Conservation (phyloP, 2,113 vertebrate species). For the Alouatta palliata region DNA sequence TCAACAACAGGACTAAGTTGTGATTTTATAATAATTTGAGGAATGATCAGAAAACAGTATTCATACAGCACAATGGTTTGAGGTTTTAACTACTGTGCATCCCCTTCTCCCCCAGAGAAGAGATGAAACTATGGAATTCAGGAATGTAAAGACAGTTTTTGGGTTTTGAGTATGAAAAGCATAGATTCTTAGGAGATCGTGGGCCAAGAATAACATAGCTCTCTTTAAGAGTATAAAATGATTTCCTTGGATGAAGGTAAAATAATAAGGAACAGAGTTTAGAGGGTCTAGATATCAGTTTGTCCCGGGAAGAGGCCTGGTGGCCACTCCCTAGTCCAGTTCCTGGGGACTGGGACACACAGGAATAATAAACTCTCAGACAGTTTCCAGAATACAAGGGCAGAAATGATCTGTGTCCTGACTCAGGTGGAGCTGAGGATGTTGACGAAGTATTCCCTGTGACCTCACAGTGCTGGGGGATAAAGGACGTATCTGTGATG, state of each 20-base stretch:
- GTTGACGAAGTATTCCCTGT: neutral
- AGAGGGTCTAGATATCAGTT: neutral
- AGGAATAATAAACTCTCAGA: neutral
- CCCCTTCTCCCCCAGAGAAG: fast-evolving
- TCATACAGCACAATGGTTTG: neutral
- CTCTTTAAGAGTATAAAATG: neutral
- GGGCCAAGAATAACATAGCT: neutral
- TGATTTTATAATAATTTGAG: neutral
- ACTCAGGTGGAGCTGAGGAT: neutral
- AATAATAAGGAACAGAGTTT: neutral
- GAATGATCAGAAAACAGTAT: neutral
- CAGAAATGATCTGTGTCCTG: neutral
- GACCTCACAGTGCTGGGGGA: fast-evolving
- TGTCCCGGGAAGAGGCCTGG: neutral
- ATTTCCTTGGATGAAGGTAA: neutral
- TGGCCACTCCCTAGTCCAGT: fast-evolving
- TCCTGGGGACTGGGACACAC: neutral
- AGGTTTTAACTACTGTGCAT: neutral
- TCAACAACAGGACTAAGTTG: neutral
- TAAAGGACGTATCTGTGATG: neutral
- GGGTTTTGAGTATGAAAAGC: neutral
- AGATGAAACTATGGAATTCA: neutral
- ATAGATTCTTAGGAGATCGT: neutral
- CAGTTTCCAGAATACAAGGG: neutral
- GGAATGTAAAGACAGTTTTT: neutral